Conservation (phyloP, 1,140 invertebrate genomes). For the Thaumatotibia leucotreta region DNA sequence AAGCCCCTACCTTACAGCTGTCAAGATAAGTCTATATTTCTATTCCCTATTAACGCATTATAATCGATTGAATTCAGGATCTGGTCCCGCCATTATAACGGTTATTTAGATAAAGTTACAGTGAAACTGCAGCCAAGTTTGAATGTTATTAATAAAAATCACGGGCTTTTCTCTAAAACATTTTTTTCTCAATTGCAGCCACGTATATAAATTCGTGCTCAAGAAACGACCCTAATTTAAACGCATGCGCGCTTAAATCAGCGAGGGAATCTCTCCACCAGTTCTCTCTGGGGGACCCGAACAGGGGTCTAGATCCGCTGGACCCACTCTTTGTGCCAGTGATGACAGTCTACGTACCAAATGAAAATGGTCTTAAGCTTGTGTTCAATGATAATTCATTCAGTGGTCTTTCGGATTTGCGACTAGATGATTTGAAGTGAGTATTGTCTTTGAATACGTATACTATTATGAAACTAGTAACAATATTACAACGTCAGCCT, state of each 20-base stretch:
- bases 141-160: too few relatives aligned
- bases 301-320: constrained; percentile 30
- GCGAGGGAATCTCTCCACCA: constrained; percentile 32
- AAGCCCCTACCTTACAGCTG: too few relatives aligned
- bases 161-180: too few relatives aligned
- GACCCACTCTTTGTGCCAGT: constrained; percentile 40
- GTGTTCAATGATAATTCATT: constrained; percentile 43
- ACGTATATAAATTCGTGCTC: constrained; percentile 43
- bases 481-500: too few relatives aligned
- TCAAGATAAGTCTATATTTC: too few relatives aligned
- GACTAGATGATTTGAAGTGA: constrained; percentile 36
- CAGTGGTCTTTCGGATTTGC: constrained; percentile 31
- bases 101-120: too few relatives aligned
- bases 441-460: constrained; percentile 21
- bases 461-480: too few relatives aligned
- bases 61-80: too few relatives aligned
- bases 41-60: too few relatives aligned
- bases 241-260: constrained; percentile 43
- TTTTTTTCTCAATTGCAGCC: constrained; percentile 25
- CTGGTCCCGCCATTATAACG: too few relatives aligned
- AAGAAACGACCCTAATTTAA: constrained; percentile 41
- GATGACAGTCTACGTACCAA: constrained; percentile 40
- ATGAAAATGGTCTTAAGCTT: constrained; percentile 42
- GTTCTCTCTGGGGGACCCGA: constrained; percentile 37
- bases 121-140: too few relatives aligned